Evolutionary conservation across 2,797 vertebrate species (phyloP), one percentile per base, ranked within the genome.

Genomic region (Melanotaenia pygmaea): DNA sequence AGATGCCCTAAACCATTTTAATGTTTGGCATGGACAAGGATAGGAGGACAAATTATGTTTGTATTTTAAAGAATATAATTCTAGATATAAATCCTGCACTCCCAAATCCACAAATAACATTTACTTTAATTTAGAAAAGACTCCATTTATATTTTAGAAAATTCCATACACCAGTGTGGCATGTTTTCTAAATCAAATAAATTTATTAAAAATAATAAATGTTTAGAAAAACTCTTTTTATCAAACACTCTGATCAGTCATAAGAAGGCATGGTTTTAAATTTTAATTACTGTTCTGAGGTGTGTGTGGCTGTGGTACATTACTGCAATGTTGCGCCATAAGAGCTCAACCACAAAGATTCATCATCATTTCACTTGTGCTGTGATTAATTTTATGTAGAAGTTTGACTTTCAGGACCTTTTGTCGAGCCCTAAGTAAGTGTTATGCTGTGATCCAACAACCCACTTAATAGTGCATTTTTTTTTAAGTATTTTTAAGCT

Each of bases 381-480:
- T 10, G 5, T 22, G 45, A 50, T 22, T 50, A 1, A n/a, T 22
- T 50, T 50, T n/a, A 22, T 50, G n/a, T n/a, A 50, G 20, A 51
- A 24, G 54, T 68, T 54, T 65, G 26, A 59, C 9, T 8, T 51
- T 51, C 47, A 22, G n/a, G n/a, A 51, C n/a, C 3, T 51, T 22
- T 20, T 45, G 16, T 20, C 18, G 43, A 2, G 16, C 45, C 20
- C 20, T 50, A 2, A 22, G 45, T 50, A 50, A 50, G 45, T 1
- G 4, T 45, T 18, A 43, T 1, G 0, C 43, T 57, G 14, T 53
- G n/a, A 51, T 51, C 47, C 47, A 51, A 53, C 57, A 69, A 43
- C 66, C 56, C 81, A 73, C 72, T 77, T 76, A 73, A 85, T 85
- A 59, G 77, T 78, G 59, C 70, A 86, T 75, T 30, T 30, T 30